Percentiles rank a stretch among this genome's conserved stretches.
Evolutionary conservation across 2,888 invertebrate genomes (phyloP).

Genomic region (Flabesymbios commensalis): DNA sequence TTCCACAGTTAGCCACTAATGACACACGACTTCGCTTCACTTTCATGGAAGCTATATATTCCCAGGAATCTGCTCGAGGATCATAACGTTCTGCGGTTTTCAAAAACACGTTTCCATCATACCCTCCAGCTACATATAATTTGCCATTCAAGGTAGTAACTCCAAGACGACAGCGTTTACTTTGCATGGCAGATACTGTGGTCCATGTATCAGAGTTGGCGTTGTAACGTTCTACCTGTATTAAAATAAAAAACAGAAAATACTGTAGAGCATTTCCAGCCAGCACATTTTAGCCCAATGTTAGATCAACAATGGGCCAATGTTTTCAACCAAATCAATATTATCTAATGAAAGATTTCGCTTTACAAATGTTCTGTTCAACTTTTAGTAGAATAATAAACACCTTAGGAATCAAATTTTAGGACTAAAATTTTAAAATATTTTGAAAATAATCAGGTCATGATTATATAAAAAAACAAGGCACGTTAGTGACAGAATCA

Average conservation of each 20-base stretch:
- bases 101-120: conserved; percentile 82
- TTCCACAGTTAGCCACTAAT: conserved; percentile 80
- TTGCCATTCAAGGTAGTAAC: conserved; percentile 81
- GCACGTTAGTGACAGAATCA: too few species aligned
- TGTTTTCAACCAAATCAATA: too few species aligned
- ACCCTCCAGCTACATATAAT: conserved; percentile 72
- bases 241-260: background rate
- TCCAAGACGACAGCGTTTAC: conserved; percentile 80
- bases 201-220: conserved; percentile 75
- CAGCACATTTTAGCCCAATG: too few species aligned
- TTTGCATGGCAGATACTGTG: conserved; percentile 77
- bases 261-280: too few species aligned
- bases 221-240: conserved; percentile 76
- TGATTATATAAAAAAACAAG: too few species aligned
- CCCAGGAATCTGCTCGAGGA: conserved; percentile 77
- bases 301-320: too few species aligned
- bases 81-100: conserved; percentile 82
- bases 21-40: conserved; percentile 81
- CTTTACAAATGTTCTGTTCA: background rate
- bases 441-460: too few species aligned
- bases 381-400: background rate
- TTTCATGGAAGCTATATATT: conserved; percentile 78
- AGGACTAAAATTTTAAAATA: too few species aligned
- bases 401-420: background rate
- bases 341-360: background rate